Evolutionary conservation across 2,888 invertebrate genomes (phyloP).

Genomic region (Pandemis cinnamomeana): DNA sequence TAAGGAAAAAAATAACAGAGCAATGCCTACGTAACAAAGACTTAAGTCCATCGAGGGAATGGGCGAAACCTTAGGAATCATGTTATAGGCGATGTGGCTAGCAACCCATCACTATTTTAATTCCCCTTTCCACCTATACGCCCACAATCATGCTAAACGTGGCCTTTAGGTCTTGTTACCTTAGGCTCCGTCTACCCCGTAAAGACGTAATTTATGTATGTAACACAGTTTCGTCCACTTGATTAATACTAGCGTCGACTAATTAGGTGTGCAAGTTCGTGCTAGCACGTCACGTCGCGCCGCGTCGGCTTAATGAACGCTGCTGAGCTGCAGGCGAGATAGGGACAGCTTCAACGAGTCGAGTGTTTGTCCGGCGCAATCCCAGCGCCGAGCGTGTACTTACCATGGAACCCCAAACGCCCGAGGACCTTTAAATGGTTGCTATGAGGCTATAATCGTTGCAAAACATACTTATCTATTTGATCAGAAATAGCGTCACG

Average conservation of each 20-base stretch:
- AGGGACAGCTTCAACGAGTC: background rate
- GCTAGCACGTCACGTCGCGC: background rate
- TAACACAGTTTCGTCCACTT: background rate
- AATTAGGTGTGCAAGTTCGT: background rate
- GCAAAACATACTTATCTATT: background rate
- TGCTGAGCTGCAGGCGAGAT: background rate
- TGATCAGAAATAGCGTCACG: no score
- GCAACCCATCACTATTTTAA: no score
- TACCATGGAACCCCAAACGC: background rate
- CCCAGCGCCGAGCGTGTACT: background rate
- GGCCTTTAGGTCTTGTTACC: no score
- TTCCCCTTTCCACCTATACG: no score
- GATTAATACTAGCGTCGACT: background rate
- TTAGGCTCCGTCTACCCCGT: no score
- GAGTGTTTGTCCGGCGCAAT: background rate
- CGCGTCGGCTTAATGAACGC: background rate
- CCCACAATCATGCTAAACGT: no score
- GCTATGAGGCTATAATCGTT: background rate
- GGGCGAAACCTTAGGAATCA: no score
- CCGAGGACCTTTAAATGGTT: background rate
- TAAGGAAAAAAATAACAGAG: background rate
- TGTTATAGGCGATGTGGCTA: no score
- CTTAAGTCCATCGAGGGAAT: no score
- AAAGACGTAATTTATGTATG: background rate
- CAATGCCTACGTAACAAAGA: background rate